Conservation (phyloP, 2,888 invertebrate genomes). For the Ferrisia virgata region DNA sequence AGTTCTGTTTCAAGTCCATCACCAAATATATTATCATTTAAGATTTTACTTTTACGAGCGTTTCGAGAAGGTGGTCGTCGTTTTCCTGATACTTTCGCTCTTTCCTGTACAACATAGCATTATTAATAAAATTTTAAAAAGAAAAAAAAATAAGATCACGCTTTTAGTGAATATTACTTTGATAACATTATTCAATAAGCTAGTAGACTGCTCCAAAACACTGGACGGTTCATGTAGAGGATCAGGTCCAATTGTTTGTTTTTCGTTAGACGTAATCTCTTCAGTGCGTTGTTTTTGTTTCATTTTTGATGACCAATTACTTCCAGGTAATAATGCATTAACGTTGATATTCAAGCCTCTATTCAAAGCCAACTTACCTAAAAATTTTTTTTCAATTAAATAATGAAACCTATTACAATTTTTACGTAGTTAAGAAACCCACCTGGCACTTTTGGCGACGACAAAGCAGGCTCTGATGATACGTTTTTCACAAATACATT, state of each 20-base stretch:
- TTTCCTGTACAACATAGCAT: background rate
- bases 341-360: conserved; percentile 40
- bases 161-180: background rate
- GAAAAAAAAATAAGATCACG: background rate
- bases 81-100: conserved; percentile 23
- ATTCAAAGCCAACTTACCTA: conserved; percentile 37
- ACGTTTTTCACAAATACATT: background rate
- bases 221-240: background rate
- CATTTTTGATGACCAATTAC: conserved; percentile 5
- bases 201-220: background rate
- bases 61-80: conserved; percentile 35
- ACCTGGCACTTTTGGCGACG: background rate
- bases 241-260: background rate
- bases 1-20: background rate
- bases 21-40: background rate
- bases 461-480: background rate
- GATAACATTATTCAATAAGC: background rate
- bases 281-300: background rate
- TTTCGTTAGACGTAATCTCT: background rate
- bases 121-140: background rate
- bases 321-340: conserved; percentile 37
- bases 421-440: background rate
- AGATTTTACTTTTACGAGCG: background rate
- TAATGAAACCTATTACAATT: background rate
- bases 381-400: background rate